Evolutionary conservation across 92 coral and sea anemone species (phyloP).

Genomic region (Muricea muricata): DNA sequence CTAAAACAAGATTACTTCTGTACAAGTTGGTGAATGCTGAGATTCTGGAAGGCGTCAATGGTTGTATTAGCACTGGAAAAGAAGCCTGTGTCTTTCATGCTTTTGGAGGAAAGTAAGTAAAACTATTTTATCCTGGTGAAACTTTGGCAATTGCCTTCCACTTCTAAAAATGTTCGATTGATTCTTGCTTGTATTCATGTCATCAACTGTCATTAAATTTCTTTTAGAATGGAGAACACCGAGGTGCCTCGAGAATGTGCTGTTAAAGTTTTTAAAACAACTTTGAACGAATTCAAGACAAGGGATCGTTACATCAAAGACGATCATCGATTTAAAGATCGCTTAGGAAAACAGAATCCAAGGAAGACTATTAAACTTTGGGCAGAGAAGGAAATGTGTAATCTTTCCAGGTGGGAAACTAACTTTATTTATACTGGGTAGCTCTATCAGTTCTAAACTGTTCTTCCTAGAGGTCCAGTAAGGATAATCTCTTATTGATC

Average conservation of each 20-base stretch:
- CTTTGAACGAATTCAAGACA: conserved; percentile 94
- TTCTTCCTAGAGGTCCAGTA: not conserved
- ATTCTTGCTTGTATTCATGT: too few relatives aligned
- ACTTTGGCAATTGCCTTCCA: too few relatives aligned
- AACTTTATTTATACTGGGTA: not conserved
- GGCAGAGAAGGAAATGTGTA: conserved; percentile 99
- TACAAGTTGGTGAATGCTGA: conserved; percentile 91
- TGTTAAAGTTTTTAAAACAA: conserved; percentile 96
- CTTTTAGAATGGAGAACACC: conserved; percentile 60
- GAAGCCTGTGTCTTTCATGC: conserved; percentile 99
- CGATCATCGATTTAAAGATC: conserved; percentile 95
- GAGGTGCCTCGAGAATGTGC: conserved; percentile 88
- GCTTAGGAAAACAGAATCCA: conserved; percentile 97
- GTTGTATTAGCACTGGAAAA: conserved; percentile 96
- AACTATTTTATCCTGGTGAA: not conserved
- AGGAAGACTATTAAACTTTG: conserved; percentile 90
- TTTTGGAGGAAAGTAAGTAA: conserved; percentile 80
- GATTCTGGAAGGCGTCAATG: conserved; percentile 86
- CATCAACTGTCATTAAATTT: too few relatives aligned
- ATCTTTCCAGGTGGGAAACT: conserved; percentile 76
- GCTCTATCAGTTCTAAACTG: not conserved
- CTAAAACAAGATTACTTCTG: conserved; percentile 87
- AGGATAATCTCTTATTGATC: not conserved
- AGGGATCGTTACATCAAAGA: conserved; percentile 97
- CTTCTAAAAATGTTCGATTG: too few relatives aligned